Base-by-base conservation (phyloP, 2,888 invertebrate species). In the Leptura quadrifasciata region DNA sequence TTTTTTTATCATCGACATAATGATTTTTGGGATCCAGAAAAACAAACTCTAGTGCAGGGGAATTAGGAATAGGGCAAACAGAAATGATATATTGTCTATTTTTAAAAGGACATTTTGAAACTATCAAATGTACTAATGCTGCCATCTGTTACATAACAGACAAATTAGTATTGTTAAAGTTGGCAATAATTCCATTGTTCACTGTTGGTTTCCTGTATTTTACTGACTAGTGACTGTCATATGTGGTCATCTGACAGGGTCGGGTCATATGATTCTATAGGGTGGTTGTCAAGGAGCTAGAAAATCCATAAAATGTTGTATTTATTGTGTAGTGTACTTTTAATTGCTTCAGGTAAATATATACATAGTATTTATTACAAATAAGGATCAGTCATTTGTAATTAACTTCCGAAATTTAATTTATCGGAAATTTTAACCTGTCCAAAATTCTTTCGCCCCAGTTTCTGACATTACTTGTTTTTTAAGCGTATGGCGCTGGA, bases 401-500 rank as follows among this genome's bases (percentile, higher is more conserved):
- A 72, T 18, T 17, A 54, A 17, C 35, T 35, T 27, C 27, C 5
- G 18, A n/a, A 61, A 31, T 31, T 39, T 2, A 21, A 31, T 75
- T 35, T 6, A 8, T 2, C 24, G 2, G 27, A 6, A 31, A 31
- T 6, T 31, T 31, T 31, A 31, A 8, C 27, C 3, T 2, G 5
- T 24, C 24, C 5, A 2, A 24, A 24, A 24, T 24, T 24, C 5
- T 5, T 24, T 24, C 24, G 5, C 5, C 27, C 12, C 12, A 15
- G 3, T 39, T 15, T 39, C 15, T 15, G 9, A 55, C 18, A 52
- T n/a, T 18, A 70, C 27, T 72, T 24, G 52, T 60, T 64, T 18
- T 58, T 80, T 88, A 89, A 89, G 91, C 90, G 0, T 89, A 91
- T 85, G 93, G 91, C 63, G 90, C 88, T 78, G 94, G 94, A 60